Base-by-base conservation (phyloP, 2,113 vertebrate genomes). In the Edolisoma coerulescens region DNA sequence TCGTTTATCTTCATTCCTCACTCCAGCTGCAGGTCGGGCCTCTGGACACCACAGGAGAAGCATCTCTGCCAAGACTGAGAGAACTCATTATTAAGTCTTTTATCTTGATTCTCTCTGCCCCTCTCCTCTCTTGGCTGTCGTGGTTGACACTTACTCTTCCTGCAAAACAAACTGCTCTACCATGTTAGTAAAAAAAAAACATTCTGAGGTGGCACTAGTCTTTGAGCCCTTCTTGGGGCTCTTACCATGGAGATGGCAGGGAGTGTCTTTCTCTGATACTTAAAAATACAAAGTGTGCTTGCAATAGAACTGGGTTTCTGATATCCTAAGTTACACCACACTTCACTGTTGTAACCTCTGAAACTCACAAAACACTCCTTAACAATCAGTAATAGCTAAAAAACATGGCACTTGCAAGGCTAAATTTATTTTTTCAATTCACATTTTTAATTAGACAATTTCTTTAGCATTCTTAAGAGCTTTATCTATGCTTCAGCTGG, bases 391-490 rank as follows among this genome's bases (percentile, higher is more conserved):
- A 39, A 70, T n/a, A n/a, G 39, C 22, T 84, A 33, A 82, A 60
- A 24, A 41, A 4, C 0, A 0, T 5, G 15, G 7, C 8, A 44
- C 2, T 91, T 77, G 13, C 7, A 60, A 79, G 23, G 37, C 6
- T 82, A 61, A n/a, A 52, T 24, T 6, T 10, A 4, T 52, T 17
- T 44, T 89, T 76, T 45, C 18, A 45, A 65, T 27, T 33, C 13
- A 10, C 0, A 1, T 14, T 73, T 91, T 60, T 23, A 85, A 68
- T 52, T 44, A 20, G 73, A 53, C 44, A 7, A 57, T 67, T 77
- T 61, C 9, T 80, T 69, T 35, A 79, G 44, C 7, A 87, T 56
- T 87, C 49, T 68, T 60, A 57, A 61, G 73, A 73, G 13, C 13
- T 76, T 83, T 74, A 70, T 41, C 16, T 73, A 32, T 94, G 26